These are phyloP conservation scores for Stichopus chloronotus DNA, from an alignment of 35 echinoderm and acorn worm species.

Conservation along the genomic window DNA sequence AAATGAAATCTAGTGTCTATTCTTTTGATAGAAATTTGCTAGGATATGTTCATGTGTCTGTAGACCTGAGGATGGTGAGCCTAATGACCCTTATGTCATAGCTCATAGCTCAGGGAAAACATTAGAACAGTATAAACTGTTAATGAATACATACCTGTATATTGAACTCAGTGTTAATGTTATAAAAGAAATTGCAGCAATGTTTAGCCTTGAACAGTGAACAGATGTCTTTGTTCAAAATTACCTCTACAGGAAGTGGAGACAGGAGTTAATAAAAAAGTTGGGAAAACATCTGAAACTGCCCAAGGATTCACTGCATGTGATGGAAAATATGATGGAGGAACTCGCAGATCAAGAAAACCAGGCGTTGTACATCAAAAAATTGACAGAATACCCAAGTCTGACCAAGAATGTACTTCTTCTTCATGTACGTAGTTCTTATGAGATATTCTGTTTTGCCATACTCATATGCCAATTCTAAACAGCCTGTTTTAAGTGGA, in stretches of 20 bases:
- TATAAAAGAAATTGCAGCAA: too few relatives aligned
- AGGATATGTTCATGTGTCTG: too few relatives aligned
- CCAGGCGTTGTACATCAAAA: constrained; percentile 6
- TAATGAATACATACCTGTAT: too few relatives aligned
- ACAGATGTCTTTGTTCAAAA: too few relatives aligned
- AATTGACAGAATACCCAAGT: constrained; percentile 3
- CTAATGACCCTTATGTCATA: too few relatives aligned
- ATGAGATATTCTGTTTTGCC: background rate
- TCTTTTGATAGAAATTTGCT: too few relatives aligned
- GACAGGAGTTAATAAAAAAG: background rate
- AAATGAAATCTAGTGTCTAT: too few relatives aligned
- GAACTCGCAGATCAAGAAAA: background rate
- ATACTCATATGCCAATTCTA: background rate
- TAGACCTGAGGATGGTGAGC: too few relatives aligned
- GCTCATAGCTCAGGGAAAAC: too few relatives aligned
- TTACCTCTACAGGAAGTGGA: constrained; percentile 12
- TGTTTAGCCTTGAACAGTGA: too few relatives aligned
- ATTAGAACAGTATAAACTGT: too few relatives aligned
- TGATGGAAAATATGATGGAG: constrained; percentile 23
- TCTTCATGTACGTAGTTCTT: background rate
- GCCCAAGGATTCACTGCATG: background rate
- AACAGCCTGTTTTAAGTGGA: background rate
- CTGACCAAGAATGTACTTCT: constrained; percentile 17
- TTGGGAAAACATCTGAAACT: constrained; percentile 22
- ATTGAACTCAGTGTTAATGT: too few relatives aligned